Evolutionary conservation across 1,140 invertebrate genomes (phyloP), one percentile per base, ranked within the genome.

Genomic region (Cephus cinctus): DNA sequence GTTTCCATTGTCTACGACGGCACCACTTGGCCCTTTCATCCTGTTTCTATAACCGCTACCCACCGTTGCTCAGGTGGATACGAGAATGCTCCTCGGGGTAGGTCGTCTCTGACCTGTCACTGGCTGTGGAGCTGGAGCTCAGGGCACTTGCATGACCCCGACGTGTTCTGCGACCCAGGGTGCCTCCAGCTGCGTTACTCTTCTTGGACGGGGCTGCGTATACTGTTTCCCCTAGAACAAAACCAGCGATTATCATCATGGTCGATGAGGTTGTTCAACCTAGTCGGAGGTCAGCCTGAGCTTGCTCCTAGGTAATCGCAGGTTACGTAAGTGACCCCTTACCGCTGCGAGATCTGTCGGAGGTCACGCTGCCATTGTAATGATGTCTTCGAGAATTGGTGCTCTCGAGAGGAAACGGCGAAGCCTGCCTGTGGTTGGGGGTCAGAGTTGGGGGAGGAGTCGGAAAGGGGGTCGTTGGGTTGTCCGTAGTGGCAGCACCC

Each of bases 321-420:
- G n/a, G n/a, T n/a, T n/a, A n/a, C n/a, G n/a, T n/a, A n/a, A n/a
- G n/a, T n/a, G n/a, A n/a, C n/a, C 65, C 65, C 43, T 69, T 69
- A 43, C 63, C 65, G 45, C 56, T 68, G 32, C 65, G 65, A 36
- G 65, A 66, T 50, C 66, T 62, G 35, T 69, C 67, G 38, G 67
- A 66, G 40, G 65, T 61, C 54, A 66, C 57, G 48, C 61, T 68
- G 39, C 65, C 63, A 44, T 65, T 68, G 64, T 81, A 80, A 61
- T 76, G 77, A 53, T 78, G 73, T 50, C 78, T 65, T 39, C 83
- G 73, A 23, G 80, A 70, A 63, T 84, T 85, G 41, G 81, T 84
- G 61, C 79, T 84, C 65, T 86, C 84, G 40, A 82, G 65, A 25
- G 84, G 83, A 61, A 85, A 86, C 8, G 84, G 84, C 15, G 83